Base-by-base conservation (phyloP, 1,140 invertebrate genomes). In the Papilio dardanus region DNA sequence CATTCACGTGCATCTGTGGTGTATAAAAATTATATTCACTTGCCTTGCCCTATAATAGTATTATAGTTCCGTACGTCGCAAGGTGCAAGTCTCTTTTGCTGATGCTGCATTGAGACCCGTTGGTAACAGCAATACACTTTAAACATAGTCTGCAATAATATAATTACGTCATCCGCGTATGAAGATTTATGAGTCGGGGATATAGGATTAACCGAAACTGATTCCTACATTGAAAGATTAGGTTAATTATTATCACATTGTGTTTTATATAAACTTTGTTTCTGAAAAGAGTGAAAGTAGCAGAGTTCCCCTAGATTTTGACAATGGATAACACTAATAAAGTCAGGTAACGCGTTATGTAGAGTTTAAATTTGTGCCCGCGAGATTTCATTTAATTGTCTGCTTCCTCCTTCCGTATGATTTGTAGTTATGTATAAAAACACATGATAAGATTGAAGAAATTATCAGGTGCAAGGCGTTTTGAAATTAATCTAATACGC, bases 21-120 rank as follows among this genome's bases (percentile, higher is more conserved):
- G 21, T 54, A 54, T 54, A 24, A 54, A 54, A 54, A 54, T 24
- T 54, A 54, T 54, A 54, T 54, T 54, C 8, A 24, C 50, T 54
- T 54, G 19, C 21, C 21, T 24, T 54, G 50, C 50, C n/a, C 50
- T 54, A 24, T 54, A 21, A 54, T 54, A 54, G 50, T 54, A 21
- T 54, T 46, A n/a, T n/a, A 46, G 42, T 46, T 46, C 16, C 42
- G 42, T 16, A 14, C 5, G 42, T n/a, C 42, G 16, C 16, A 5
- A 46, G 42, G 16, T 7, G 21, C 50, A 19, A 54, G 21, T 54
- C 50, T 46, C 42, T 46, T 37, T 46, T 54, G 50, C 21, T 54
- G 50, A 24, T 54, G 42, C 19, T 54, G 50, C 21, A 21, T 2
- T 54, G 10, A 24, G 10, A 24, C 21, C 50, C 24, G 24, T 24